Evolutionary conservation across 2,113 vertebrate species (phyloP), one percentile per base, ranked within the genome.

Genomic region (Etheostoma cragini): DNA sequence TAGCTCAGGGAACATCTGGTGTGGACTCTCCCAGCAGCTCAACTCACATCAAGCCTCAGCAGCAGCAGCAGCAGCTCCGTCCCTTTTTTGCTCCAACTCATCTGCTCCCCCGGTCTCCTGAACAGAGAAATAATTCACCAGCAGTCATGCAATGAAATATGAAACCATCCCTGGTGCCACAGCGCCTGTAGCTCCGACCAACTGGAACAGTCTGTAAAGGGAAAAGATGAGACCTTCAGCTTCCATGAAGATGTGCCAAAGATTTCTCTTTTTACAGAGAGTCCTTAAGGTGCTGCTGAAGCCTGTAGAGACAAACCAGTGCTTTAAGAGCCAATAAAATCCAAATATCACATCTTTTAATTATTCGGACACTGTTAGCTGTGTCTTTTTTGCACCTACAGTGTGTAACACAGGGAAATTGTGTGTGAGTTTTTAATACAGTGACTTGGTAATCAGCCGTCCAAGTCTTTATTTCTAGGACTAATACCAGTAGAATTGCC

Each of bases 71-170:
- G 30, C 30, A 30, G 30, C 69, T 62, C 63, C 24, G 24, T 52
- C 24, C 3, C 60, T 57, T 30, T 21, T 60, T 68, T 50, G n/a
- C 65, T 80, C 47, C 0, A 3, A 14, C 56, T 72, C 61, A 3
- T 19, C 56, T 6, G 45, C 57, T 47, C 49, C 73, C 8, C 14
- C 11, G 0, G n/a, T 22, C 76, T 76, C 63, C 56, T 72, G 69
- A 83, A 21, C 42, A 73, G 50, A 78, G 84, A 74, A 87, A 89
- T 87, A 74, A 85, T 81, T 90, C 72, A 78, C 66, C 58, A 76
- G 76, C 65, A 78, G 58, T 33, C 64, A 12, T 26, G 77, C 73
- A 30, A 54, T 88, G 82, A 90, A 89, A 91, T 63, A 82, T 75
- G 88, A 90, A 82, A 73, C 66, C 58, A 8, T 82, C 78, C 76